Conservation (phyloP, 2,888 invertebrate species). For the Stenotaenia linearis region DNA sequence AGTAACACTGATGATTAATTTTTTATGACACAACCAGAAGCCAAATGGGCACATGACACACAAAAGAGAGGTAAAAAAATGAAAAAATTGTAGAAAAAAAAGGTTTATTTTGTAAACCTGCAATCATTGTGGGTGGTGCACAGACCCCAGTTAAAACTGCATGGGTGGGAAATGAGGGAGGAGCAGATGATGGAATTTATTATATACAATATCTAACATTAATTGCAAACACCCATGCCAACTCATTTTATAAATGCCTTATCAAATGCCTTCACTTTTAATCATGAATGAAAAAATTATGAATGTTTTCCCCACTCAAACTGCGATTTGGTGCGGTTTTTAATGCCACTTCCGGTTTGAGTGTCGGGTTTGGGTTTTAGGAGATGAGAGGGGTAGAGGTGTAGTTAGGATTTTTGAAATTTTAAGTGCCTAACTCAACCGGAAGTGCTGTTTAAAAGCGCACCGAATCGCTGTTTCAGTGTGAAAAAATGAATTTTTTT, state of each 20-base stretch:
- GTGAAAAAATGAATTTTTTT: too few relatives aligned
- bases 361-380: too few relatives aligned
- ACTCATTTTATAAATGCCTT: background rate
- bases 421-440: too few relatives aligned
- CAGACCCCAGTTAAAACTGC: background rate
- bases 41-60: constrained; percentile 6
- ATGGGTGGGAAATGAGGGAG: background rate
- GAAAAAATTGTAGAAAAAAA: background rate
- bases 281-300: too few relatives aligned
- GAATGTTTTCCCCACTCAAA: too few relatives aligned
- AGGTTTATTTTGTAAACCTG: background rate
- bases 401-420: too few relatives aligned
- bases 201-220: background rate
- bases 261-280: background rate
- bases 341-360: too few relatives aligned
- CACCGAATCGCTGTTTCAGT: too few relatives aligned
- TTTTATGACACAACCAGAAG: constrained; percentile 10
- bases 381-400: too few relatives aligned
- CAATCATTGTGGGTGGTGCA: background rate
- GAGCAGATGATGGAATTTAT: background rate
- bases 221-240: background rate
- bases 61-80: background rate
- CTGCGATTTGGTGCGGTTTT: too few relatives aligned
- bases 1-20: constrained; percentile 6
- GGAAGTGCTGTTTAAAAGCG: too few relatives aligned